These are phyloP conservation scores for Ophioninae sp. DNA, from an alignment of 2,888 invertebrate species.

Conservation along the genomic window DNA sequence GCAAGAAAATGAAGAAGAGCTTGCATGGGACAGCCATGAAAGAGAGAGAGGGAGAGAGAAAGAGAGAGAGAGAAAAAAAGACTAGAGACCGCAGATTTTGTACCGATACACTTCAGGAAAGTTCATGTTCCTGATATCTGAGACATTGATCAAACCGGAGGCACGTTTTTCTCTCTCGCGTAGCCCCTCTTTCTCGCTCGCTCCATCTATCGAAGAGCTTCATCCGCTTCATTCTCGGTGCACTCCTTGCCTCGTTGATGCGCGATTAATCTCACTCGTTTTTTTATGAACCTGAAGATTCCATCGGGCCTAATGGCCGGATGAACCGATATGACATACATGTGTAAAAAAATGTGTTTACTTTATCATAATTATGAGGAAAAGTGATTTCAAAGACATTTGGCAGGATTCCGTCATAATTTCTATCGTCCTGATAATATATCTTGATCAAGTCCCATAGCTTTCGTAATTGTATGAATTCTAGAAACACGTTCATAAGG, in stretches of 20 bases:
- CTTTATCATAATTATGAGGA: neutral
- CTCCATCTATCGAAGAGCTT: conserved; percentile 33
- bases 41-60: conserved; percentile 3
- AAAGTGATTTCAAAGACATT: no score
- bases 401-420: no score
- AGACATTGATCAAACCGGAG: conserved; percentile 73
- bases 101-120: conserved; percentile 69
- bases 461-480: no score
- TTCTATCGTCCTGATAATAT: no score
- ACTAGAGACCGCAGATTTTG: conserved; percentile 54
- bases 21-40: neutral
- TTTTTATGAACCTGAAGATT: conserved; percentile 63
- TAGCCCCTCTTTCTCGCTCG: conserved; percentile 33
- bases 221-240: conserved; percentile 44
- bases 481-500: no score
- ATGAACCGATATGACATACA: conserved; percentile 58
- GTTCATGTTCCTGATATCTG: conserved; percentile 73
- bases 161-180: conserved; percentile 71
- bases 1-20: no score
- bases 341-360: neutral
- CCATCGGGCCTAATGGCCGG: conserved; percentile 70
- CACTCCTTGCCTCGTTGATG: conserved; percentile 35
- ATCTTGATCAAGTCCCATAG: no score
- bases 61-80: conserved; percentile 7
- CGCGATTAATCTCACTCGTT: conserved; percentile 46